Conservation (phyloP, 2,113 vertebrate genomes). For the Asarcornis scutulata region DNA sequence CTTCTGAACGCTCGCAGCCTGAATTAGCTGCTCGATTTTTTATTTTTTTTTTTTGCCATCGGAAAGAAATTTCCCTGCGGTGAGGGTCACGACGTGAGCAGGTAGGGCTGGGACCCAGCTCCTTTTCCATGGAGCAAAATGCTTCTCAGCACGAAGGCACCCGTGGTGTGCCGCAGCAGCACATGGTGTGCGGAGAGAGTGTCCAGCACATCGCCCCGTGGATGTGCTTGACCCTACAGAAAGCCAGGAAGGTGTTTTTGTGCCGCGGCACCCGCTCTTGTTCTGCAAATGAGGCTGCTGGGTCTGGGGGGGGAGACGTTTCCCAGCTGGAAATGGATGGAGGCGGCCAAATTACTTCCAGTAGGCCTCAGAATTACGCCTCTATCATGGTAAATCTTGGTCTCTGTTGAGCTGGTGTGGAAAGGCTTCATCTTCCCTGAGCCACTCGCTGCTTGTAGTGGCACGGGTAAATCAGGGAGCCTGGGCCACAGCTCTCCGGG, state of each 20-base stretch:
- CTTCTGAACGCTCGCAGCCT: not conserved
- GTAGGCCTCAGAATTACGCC: constrained; percentile 21
- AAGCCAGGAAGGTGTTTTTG: rapidly evolving
- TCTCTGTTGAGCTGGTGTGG: not conserved
- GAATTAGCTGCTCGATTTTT: not conserved
- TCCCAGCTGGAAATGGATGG: constrained; percentile 32
- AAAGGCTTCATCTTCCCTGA: constrained; percentile 6
- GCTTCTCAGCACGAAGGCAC: not conserved
- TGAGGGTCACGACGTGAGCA: not conserved
- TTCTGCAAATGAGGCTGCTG: not conserved
- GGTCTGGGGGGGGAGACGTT: constrained; percentile 4
- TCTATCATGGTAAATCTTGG: not conserved
- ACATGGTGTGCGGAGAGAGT: not conserved
- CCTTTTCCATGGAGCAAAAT: not conserved
- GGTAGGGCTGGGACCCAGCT: not conserved
- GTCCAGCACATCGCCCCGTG: rapidly evolving
- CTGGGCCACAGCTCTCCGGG: not conserved
- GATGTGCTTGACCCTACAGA: not conserved
- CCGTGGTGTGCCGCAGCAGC: not conserved
- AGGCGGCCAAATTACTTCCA: constrained; percentile 56
- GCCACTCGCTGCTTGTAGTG: not conserved
- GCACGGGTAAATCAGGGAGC: not conserved
- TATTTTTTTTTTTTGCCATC: not conserved
- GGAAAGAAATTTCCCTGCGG: not conserved
- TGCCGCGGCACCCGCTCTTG: not conserved